These are phyloP conservation scores for Lordiphosa clarofinis DNA, from an alignment of 1,140 invertebrate genomes.

Conservation along the genomic window DNA sequence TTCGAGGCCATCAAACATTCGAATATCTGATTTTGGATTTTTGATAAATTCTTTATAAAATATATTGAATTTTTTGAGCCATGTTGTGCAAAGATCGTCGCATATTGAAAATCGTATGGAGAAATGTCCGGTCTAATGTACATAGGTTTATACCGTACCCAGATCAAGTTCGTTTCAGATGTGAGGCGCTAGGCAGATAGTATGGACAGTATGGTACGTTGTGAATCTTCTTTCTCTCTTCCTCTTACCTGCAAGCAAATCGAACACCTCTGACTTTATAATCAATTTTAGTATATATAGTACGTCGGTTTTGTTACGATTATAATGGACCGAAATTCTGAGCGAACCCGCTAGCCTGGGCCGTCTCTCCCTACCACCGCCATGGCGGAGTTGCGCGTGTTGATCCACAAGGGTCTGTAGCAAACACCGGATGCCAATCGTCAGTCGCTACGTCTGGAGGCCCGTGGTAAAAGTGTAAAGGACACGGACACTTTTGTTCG, in stretches of 20 bases:
- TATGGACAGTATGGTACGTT: too few relatives aligned
- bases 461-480: slow-evolving; percentile 88
- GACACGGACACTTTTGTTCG: slow-evolving; percentile 86
- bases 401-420: slow-evolving; percentile 84
- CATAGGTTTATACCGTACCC: too few relatives aligned
- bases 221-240: background rate
- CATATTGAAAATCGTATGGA: too few relatives aligned
- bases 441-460: slow-evolving; percentile 89
- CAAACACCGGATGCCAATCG: slow-evolving; percentile 88
- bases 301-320: slow-evolving; percentile 4
- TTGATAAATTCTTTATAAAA: too few relatives aligned
- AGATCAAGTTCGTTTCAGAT: too few relatives aligned
- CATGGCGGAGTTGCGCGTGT: slow-evolving; percentile 87
- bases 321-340: slow-evolving; percentile 82
- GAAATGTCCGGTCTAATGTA: too few relatives aligned
- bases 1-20: too few relatives aligned
- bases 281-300: slow-evolving; percentile 9
- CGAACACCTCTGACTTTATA: background rate
- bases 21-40: too few relatives aligned
- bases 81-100: too few relatives aligned
- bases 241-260: background rate
- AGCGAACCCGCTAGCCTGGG: slow-evolving; percentile 82
- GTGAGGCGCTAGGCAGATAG: too few relatives aligned
- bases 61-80: too few relatives aligned
- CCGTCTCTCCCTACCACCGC: slow-evolving; percentile 82